phyloP scores from a whole-genome alignment of 2,888 invertebrate genomes.

The Vanessa cardui region DNA sequence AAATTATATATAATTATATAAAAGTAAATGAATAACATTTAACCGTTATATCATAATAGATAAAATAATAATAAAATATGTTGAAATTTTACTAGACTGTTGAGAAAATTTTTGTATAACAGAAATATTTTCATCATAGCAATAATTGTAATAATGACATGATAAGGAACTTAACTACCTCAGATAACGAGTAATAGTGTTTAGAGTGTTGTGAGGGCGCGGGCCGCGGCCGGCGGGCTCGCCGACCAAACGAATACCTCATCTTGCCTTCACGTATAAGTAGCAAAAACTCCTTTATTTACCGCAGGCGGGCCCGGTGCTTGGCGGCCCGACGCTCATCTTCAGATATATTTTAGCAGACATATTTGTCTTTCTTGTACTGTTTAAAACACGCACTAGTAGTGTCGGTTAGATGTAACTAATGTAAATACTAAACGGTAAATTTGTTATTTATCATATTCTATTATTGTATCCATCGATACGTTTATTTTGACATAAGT shows the following conservation, averaged over 20 bases:
- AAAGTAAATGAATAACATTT: background rate
- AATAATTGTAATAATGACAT: conserved; percentile 66
- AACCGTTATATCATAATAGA: conserved; percentile 57
- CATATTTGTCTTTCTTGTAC: conserved; percentile 57
- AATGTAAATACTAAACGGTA: conserved; percentile 75
- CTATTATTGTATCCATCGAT: conserved; percentile 74
- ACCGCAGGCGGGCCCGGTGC: conserved; percentile 40
- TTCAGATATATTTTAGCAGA: conserved; percentile 64
- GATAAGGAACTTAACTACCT: conserved; percentile 79
- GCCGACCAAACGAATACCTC: conserved; percentile 46
- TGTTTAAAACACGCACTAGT: conserved; percentile 72
- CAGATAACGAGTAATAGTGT: conserved; percentile 73
- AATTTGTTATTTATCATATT: conserved; percentile 80
- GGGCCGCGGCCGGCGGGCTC: conserved; percentile 44
- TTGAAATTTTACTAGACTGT: conserved; percentile 65
- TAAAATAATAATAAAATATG: conserved; percentile 36
- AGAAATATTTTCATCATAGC: conserved; percentile 70
- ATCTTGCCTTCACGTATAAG: conserved; percentile 64
- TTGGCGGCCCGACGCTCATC: conserved; percentile 41
- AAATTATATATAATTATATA: conserved; percentile 47
- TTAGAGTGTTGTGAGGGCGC: conserved; percentile 59
- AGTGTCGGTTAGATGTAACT: conserved; percentile 68
- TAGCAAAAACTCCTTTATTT: conserved; percentile 51
- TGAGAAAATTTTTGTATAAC: conserved; percentile 68
- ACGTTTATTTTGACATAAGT: conserved; percentile 77